These are phyloP conservation scores for Tichodroma muraria DNA, from an alignment of 2,113 vertebrate species.

Conservation along the genomic window DNA sequence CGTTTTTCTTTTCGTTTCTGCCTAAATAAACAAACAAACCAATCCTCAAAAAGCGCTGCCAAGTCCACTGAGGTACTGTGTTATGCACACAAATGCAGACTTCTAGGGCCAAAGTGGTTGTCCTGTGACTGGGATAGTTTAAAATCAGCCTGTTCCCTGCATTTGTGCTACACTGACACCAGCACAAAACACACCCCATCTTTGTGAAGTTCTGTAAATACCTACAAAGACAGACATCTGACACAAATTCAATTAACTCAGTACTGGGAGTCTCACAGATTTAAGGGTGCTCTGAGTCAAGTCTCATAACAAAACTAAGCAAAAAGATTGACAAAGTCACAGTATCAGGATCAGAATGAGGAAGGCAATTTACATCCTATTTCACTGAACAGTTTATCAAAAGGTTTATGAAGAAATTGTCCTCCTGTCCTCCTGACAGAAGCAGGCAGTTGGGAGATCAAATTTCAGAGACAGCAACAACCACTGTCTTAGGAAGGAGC, in stretches of 20 bases:
- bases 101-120: background rate
- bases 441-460: background rate
- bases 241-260: background rate
- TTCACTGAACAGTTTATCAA: background rate
- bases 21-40: conserved; percentile 60
- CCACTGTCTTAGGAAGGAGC: background rate
- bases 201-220: background rate
- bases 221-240: background rate
- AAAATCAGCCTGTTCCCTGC: background rate
- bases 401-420: background rate
- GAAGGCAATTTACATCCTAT: background rate
- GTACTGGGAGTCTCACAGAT: background rate
- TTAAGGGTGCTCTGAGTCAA: background rate
- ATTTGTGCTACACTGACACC: background rate
- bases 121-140: background rate
- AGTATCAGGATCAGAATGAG: background rate
- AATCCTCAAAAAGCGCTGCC: background rate
- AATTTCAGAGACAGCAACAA: background rate
- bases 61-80: background rate
- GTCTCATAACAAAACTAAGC: background rate
- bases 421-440: fast-evolving
- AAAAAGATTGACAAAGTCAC: background rate
- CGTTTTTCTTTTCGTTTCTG: conserved; percentile 91
- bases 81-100: background rate
- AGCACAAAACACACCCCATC: background rate